Base-by-base conservation (phyloP, 2,113 vertebrate species). In the Protomyctophum bolini region DNA sequence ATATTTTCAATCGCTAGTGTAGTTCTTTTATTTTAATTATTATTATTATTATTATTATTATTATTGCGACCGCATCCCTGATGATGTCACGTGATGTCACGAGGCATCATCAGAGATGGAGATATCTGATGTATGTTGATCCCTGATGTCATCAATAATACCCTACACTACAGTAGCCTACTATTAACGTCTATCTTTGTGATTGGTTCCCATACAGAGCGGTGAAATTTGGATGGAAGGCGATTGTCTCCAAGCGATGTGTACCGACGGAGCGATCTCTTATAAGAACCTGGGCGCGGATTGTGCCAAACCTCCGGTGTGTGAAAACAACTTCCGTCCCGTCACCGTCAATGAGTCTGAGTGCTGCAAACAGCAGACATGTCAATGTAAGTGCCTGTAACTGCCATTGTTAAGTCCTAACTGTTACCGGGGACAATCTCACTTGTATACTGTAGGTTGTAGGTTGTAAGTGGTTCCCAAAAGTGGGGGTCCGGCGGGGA, bases 361-460 rank as follows among this genome's bases (percentile, higher is more conserved):
- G 68, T 97, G 96, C 73, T 98, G 97, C 77, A 76, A 68, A 5
- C 81, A 86, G 3, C 93, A 95, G 8, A 87, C 95, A 46, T 98
- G 97, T 80, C 90, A 94, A 77, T 97, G 96, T 98, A 91, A 96
- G 96, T 81, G n/a, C 7, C 69, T 5, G 2, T 21, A 29, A 7
- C 21, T 8, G 10, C 28, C 47, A 6, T 4, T 46, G 15, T n/a
- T n/a, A 51, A 3, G 14, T 33, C 4, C 12, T 50, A 0, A 46
- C 41, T 4, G 52, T 3, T 11, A 54, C 2, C 52, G 5, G 52
- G 52, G 52, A 54, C 10, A 6, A 11, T n/a, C 0, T 11, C 6
- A 12, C n/a, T 54, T 54, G 10, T 7, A 11, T 54, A 54, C 52
- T 52, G 21, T 21, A 21, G 21, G 21, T 21, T n/a, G n/a, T n/a